Evolutionary conservation across 2,888 invertebrate genomes (phyloP).

Genomic region (Phlogophora meticulosa): DNA sequence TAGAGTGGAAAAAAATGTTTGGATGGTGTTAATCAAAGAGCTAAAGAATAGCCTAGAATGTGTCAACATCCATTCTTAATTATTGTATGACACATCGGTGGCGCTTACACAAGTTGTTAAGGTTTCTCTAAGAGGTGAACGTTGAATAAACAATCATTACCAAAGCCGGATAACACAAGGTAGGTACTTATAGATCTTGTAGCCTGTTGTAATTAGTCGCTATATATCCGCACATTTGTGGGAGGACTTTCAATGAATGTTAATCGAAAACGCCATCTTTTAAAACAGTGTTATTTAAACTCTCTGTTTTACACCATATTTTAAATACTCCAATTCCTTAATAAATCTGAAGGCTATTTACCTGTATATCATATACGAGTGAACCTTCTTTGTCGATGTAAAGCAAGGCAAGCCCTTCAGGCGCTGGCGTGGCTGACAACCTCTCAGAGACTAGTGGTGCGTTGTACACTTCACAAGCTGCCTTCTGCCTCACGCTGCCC

Average conservation of each 20-base stretch:
- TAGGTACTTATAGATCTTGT: background rate
- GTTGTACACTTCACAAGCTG: conserved; percentile 95
- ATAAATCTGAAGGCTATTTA: conserved; percentile 62
- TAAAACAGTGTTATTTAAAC: background rate
- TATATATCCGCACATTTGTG: conserved; percentile 3
- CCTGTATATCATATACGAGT: conserved; percentile 94
- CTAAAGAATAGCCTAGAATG: conserved; percentile 22
- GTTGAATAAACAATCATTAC: conserved; percentile 44
- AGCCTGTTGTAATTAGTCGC: conserved; percentile 32
- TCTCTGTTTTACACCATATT: background rate
- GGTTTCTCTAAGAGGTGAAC: conserved; percentile 31
- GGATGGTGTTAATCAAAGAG: background rate
- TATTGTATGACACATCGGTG: conserved; percentile 32
- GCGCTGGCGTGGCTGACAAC: conserved; percentile 83
- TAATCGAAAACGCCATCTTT: conserved; percentile 15
- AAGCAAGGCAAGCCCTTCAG: conserved; percentile 94
- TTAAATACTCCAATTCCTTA: background rate
- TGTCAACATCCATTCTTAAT: conserved; percentile 43
- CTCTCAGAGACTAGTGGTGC: conserved; percentile 92
- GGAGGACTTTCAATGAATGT: conserved; percentile 27
- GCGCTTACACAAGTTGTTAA: conserved; percentile 33
- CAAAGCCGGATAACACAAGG: background rate
- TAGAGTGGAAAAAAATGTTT: conserved; percentile 39
- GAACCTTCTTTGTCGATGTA: conserved; percentile 95
- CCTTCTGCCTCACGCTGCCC: conserved; percentile 94